Percentiles rank a stretch among this genome's conserved stretches.
phyloP scores from a whole-genome alignment of 1,140 invertebrate species.

The Hylyphantes graminicola region DNA sequence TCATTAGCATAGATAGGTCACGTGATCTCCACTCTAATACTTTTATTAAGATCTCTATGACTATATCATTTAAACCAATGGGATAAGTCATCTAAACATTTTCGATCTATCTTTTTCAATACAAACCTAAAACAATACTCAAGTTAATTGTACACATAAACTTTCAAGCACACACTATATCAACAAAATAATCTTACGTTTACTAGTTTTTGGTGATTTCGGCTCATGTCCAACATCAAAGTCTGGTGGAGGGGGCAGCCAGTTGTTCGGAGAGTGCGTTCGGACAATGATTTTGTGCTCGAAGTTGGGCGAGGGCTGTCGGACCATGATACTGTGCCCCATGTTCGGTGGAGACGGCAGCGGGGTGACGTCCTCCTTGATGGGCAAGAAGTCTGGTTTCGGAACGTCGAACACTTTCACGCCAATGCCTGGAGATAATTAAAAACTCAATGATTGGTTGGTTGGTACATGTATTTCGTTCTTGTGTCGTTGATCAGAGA shows the following conservation, averaged over 20 bases:
- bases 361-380: neutral
- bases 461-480: too few relatives aligned
- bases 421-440: neutral
- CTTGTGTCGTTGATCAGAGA: too few relatives aligned
- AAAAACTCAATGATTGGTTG: neutral
- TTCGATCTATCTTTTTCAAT: too few relatives aligned
- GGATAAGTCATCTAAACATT: too few relatives aligned
- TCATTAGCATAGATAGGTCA: too few relatives aligned
- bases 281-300: neutral
- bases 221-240: neutral
- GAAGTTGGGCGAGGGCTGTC: neutral
- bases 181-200: neutral
- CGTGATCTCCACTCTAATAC: too few relatives aligned
- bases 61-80: too few relatives aligned
- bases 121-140: too few relatives aligned
- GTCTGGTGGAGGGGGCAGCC: conserved; percentile 25
- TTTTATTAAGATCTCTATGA: too few relatives aligned
- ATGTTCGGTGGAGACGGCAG: neutral
- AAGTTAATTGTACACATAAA: too few relatives aligned
- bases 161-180: too few relatives aligned
- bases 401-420: neutral
- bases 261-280: neutral
- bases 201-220: neutral
- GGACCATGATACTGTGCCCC: neutral
- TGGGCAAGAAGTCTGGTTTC: neutral